Evolutionary conservation across 2,797 vertebrate species (phyloP).

Genomic region (Spea hammondii): DNA sequence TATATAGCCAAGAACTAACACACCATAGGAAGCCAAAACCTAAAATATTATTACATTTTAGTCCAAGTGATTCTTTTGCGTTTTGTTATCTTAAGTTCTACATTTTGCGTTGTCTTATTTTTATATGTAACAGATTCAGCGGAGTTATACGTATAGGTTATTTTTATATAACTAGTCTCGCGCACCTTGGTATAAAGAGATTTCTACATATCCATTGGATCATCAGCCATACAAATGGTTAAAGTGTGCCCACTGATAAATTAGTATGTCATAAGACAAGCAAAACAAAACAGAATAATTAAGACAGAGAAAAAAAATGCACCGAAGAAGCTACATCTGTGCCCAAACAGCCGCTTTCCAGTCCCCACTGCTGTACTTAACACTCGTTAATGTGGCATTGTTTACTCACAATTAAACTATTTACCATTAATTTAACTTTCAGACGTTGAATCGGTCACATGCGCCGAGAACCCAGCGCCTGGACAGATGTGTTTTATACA

Average conservation of each 20-base stretch:
- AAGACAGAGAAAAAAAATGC: conserved; percentile 40
- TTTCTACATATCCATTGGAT: not conserved
- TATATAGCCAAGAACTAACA: no score
- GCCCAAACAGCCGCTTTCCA: conserved; percentile 54
- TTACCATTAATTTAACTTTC: conserved; percentile 71
- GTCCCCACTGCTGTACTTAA: conserved; percentile 68
- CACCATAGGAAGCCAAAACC: no score
- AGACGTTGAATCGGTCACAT: conserved; percentile 67
- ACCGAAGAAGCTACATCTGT: conserved; percentile 65
- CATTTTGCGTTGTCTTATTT: no score
- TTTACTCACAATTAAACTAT: conserved; percentile 77
- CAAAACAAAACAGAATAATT: conserved; percentile 67
- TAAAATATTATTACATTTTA: no score
- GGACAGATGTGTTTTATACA: conserved; percentile 70
- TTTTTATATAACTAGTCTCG: no score
- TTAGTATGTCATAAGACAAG: conserved; percentile 69
- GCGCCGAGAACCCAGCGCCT: conserved; percentile 64
- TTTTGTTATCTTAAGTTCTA: no score
- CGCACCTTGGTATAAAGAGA: not conserved
- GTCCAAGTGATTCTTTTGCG: no score
- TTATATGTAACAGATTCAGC: no score
- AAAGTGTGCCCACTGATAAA: conserved; percentile 69
- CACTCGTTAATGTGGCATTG: conserved; percentile 68
- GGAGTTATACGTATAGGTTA: no score
- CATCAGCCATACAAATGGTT: conserved; percentile 19